A percentile compares a stretch with the other conserved stretches of the same genome.
phyloP scores from a whole-genome alignment of 2,797 vertebrate genomes.

The Brachymystax lenok region DNA sequence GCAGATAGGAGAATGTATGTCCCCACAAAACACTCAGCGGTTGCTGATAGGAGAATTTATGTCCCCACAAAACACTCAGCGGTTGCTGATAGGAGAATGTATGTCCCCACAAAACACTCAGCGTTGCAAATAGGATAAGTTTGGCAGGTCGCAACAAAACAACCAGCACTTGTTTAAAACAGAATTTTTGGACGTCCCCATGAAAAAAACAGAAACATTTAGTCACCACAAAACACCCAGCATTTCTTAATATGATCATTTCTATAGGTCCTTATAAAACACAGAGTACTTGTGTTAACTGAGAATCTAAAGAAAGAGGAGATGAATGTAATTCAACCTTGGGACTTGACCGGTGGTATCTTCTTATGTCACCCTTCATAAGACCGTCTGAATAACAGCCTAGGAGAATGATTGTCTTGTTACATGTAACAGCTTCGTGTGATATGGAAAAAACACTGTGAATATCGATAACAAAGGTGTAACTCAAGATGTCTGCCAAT shows the following conservation, averaged over 20 bases:
- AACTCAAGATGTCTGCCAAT: conserved; percentile 12
- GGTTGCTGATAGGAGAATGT: neutral
- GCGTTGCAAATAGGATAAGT: neutral
- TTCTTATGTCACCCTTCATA: neutral
- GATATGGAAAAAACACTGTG: neutral
- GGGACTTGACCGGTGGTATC: neutral
- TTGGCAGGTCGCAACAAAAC: neutral
- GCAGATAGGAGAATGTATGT: neutral
- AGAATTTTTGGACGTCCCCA: neutral
- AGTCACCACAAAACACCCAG: too few species aligned
- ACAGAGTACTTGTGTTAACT: neutral
- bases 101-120: too few species aligned
- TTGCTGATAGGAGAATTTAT: too few species aligned
- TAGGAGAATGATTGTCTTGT: neutral
- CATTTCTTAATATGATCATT: too few species aligned
- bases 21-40: neutral
- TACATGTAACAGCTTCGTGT: too few species aligned
- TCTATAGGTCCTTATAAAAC: too few species aligned
- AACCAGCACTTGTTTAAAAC: neutral
- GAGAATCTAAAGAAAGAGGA: neutral
- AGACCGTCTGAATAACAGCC: neutral
- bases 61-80: too few species aligned
- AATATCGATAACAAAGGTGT: neutral
- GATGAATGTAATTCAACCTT: neutral
- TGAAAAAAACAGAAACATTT: neutral